Evolutionary conservation across 2,888 invertebrate species (phyloP).

Genomic region (Aphidoletes aphidimyza): DNA sequence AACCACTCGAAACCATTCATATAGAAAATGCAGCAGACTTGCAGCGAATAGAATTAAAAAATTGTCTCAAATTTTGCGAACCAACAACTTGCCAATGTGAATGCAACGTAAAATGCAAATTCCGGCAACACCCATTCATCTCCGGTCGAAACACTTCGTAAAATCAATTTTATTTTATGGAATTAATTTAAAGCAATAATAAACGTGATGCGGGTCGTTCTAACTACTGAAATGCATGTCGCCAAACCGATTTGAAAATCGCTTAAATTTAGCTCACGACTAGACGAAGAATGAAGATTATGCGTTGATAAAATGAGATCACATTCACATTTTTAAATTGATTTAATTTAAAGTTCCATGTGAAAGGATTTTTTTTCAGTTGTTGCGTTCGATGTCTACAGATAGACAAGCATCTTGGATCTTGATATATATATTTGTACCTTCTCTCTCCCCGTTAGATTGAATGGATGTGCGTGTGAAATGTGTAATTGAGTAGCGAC

Average conservation of each 20-base stretch:
- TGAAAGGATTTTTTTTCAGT: background rate
- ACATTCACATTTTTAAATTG: background rate
- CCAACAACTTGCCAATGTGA: background rate
- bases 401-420: background rate
- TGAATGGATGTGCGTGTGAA: background rate
- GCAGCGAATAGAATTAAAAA: background rate
- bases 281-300: background rate
- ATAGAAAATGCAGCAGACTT: too few species aligned
- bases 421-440: background rate
- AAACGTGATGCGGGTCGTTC: background rate
- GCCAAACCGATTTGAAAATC: background rate
- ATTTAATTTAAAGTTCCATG: background rate
- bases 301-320: background rate
- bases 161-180: background rate
- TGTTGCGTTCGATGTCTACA: too few species aligned
- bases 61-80: background rate
- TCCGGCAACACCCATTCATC: slow-evolving; percentile 12
- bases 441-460: background rate
- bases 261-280: background rate
- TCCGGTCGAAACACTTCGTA: background rate
- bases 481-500: slow-evolving; percentile 4
- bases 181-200: background rate
- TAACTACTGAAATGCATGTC: background rate
- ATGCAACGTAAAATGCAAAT: background rate
- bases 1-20: background rate